Evolutionary conservation across 2,113 vertebrate genomes (phyloP).

Genomic region (Oxygymnocypris stewartii): DNA sequence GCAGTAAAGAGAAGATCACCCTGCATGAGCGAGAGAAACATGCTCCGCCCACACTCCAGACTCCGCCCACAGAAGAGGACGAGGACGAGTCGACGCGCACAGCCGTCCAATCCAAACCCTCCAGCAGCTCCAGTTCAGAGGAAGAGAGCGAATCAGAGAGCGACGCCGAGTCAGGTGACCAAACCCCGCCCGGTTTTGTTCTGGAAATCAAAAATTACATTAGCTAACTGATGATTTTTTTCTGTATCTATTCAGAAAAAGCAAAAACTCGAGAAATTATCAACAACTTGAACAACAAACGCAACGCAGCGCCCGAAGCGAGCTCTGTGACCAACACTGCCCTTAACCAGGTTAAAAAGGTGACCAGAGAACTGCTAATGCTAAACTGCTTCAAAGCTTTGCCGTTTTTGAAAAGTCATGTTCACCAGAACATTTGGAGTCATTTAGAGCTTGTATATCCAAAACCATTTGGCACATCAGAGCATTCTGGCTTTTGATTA

Average conservation of each 20-base stretch:
- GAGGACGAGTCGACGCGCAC: constrained; percentile 69
- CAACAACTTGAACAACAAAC: constrained; percentile 85
- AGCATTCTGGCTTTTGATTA: not conserved
- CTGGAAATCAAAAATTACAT: not conserved
- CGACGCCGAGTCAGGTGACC: constrained; percentile 75
- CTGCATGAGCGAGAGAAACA: constrained; percentile 80
- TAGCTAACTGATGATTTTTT: not conserved
- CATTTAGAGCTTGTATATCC: not conserved
- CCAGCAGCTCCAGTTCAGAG: constrained; percentile 81
- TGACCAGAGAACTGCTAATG: constrained; percentile 39
- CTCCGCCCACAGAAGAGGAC: constrained; percentile 75
- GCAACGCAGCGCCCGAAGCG: constrained; percentile 68
- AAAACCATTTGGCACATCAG: not conserved
- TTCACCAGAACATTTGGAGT: not conserved
- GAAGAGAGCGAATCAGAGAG: constrained; percentile 80
- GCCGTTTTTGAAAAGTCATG: not conserved
- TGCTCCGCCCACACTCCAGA: constrained; percentile 73
- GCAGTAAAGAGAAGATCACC: constrained; percentile 81
- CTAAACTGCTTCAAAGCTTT: not conserved
- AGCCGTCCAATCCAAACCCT: constrained; percentile 68
- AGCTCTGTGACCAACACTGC: constrained; percentile 61
- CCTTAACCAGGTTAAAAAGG: constrained; percentile 74
- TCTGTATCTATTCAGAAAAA: constrained; percentile 70
- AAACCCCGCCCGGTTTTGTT: not conserved
- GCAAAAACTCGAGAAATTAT: constrained; percentile 81